Conservation (phyloP, 2,888 invertebrate species). For the Salpingus planirostris region DNA sequence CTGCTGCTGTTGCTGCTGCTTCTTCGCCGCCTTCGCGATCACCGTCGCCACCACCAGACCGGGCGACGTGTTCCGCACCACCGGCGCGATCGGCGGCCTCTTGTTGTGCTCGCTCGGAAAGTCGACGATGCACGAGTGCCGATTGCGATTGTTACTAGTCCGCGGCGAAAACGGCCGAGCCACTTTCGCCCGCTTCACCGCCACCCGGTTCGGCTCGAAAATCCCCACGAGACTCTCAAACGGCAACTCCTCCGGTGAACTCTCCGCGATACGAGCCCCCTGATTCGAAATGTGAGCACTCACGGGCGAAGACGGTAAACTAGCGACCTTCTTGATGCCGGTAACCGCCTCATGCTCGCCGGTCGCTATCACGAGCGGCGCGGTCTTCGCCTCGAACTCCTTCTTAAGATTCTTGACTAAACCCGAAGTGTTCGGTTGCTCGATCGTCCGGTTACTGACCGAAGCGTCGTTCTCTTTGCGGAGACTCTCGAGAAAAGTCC, state of each 20-base stretch:
- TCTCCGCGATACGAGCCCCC: too few species aligned
- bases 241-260: slow-evolving; percentile 63
- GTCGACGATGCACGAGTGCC: slow-evolving; percentile 36
- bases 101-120: slow-evolving; percentile 4
- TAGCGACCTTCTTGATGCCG: slow-evolving; percentile 40
- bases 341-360: slow-evolving; percentile 24
- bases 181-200: slow-evolving; percentile 18
- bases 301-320: slow-evolving; percentile 56
- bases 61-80: slow-evolving; percentile 21
- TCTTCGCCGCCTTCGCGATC: slow-evolving; percentile 55
- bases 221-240: slow-evolving; percentile 68
- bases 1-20: slow-evolving; percentile 82
- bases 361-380: too few species aligned
- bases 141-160: slow-evolving; percentile 13
- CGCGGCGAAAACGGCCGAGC: slow-evolving; percentile 14
- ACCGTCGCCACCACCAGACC: slow-evolving; percentile 57
- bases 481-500: slow-evolving; percentile 45
- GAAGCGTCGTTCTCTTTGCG: slow-evolving; percentile 34
- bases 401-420: slow-evolving; percentile 79
- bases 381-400: slow-evolving; percentile 76
- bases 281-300: too few species aligned
- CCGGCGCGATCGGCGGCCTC: slow-evolving; percentile 14
- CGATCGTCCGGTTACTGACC: slow-evolving; percentile 32
- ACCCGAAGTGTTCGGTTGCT: too few species aligned
- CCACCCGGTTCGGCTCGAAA: slow-evolving; percentile 48